Conservation (phyloP, 1,140 invertebrate species). For the Bombus consobrinus region DNA sequence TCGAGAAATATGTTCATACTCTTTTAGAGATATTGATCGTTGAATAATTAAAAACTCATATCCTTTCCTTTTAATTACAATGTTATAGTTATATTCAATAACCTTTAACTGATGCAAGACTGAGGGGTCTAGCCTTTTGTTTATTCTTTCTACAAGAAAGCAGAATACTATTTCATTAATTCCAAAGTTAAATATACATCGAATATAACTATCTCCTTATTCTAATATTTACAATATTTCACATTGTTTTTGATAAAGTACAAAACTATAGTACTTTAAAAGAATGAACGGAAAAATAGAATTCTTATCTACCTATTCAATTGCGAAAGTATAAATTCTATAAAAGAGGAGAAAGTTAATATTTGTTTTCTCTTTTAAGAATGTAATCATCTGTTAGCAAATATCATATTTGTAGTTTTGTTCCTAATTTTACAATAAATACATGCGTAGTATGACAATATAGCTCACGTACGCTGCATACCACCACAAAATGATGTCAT, state of each 20-base stretch:
- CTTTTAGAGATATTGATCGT: constrained; percentile 20
- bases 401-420: constrained; percentile 37
- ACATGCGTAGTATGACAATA: constrained; percentile 16
- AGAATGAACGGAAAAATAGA: constrained; percentile 63
- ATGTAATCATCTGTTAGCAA: constrained; percentile 26
- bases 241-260: constrained; percentile 58
- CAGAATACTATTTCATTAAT: constrained; percentile 50
- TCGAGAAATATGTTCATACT: constrained; percentile 35
- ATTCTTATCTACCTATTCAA: constrained; percentile 55
- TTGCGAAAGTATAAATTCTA: constrained; percentile 60
- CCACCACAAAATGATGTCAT: constrained; percentile 23
- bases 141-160: constrained; percentile 47
- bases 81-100: constrained; percentile 43
- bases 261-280: constrained; percentile 65
- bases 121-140: constrained; percentile 41
- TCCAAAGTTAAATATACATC: constrained; percentile 59
- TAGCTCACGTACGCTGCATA: neutral
- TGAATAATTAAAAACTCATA: constrained; percentile 28
- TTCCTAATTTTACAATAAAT: constrained; percentile 50
- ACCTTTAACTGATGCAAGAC: constrained; percentile 44
- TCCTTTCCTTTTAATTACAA: constrained; percentile 8
- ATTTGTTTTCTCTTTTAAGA: constrained; percentile 45
- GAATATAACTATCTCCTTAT: constrained; percentile 64
- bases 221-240: constrained; percentile 70
- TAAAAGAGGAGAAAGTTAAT: constrained; percentile 54